These are phyloP conservation scores for Chrysogorgia sp. DNA, from an alignment of 92 coral and sea anemone genomes.

Conservation along the genomic window DNA sequence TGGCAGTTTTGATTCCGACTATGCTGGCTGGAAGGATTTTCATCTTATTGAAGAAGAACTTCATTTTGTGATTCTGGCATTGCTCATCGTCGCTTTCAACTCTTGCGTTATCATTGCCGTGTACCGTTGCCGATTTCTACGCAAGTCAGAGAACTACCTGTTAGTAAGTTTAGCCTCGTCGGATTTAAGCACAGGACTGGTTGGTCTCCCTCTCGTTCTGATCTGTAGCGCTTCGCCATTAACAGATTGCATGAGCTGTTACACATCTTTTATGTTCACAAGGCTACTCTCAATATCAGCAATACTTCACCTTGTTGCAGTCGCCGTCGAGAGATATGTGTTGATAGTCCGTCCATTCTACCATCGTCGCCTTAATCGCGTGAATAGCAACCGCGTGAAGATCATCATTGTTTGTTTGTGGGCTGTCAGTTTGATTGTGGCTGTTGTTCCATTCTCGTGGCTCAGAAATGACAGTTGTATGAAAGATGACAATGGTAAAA, in stretches of 20 bases:
- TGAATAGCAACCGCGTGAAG: background rate
- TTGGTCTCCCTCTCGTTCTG: slow-evolving; percentile 4
- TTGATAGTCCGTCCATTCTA: slow-evolving; percentile 10
- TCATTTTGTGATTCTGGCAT: background rate
- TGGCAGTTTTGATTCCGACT: too few species aligned
- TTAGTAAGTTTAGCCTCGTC: slow-evolving; percentile 13
- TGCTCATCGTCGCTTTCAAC: background rate
- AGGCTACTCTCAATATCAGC: slow-evolving; percentile 19
- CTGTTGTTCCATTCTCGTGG: slow-evolving; percentile 9
- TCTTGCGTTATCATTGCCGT: background rate
- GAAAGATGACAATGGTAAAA: too few species aligned
- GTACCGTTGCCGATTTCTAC: background rate
- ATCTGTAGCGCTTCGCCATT: background rate
- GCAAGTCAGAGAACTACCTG: slow-evolving; percentile 2
- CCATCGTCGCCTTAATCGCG: background rate
- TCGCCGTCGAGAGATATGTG: background rate
- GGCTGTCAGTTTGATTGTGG: background rate
- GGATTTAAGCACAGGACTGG: slow-evolving; percentile 16
- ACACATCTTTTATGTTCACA: background rate
- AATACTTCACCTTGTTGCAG: slow-evolving; percentile 17
- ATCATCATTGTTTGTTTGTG: background rate
- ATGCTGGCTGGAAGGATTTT: too few species aligned
- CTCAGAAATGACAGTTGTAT: background rate
- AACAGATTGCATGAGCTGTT: background rate
- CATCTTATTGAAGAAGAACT: too few species aligned